Evolutionary conservation across 2,113 vertebrate genomes (phyloP), one percentile per base, ranked within the genome.

Genomic region (Grus americana): DNA sequence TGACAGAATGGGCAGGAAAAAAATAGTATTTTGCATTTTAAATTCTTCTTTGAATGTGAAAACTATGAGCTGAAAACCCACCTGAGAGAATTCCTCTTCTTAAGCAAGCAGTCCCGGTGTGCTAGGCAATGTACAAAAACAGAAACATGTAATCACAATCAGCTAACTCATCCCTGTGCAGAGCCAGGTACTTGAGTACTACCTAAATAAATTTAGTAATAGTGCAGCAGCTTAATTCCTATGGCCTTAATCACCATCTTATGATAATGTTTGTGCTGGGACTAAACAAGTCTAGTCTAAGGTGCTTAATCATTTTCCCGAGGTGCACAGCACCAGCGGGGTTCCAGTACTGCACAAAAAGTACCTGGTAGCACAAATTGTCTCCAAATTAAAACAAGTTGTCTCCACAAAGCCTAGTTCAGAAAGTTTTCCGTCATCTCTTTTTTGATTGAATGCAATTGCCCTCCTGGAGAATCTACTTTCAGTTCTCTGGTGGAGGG

Each of bases 211-310:
- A 36, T 38, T 30, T 36, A 86, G n/a, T 38, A 47, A 85, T 32
- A 18, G 32, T 70, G 63, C 61, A 85, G 85, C 72, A 58, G 42
- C 38, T 83, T 73, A 83, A 90, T 96, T 97, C 90, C 68, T 54
- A 4, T 29, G 63, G 46, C 75, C 44, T 79, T 93, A 93, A 92
- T 91, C 94, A 86, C 54, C 14, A 9, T 16, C 15, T 79, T 21
- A 42, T 3, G 36, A 15, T 40, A 52, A 61, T 75, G 70, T 47
- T 74, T 75, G 44, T 79, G 50, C 57, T 72, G 67, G 72, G 82
- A 50, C 67, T 63, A 27, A 92, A 57, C 49, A 27, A 59, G 44
- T 23, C 70, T 36, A 3, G 21, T 38, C 15, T 1, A 40, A 42
- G 68, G 82, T 44, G 55, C 46, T 82, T 62, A n/a, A 92, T 82